Conservation (phyloP, 2,888 invertebrate genomes). For the Sarcophaga rosellei region DNA sequence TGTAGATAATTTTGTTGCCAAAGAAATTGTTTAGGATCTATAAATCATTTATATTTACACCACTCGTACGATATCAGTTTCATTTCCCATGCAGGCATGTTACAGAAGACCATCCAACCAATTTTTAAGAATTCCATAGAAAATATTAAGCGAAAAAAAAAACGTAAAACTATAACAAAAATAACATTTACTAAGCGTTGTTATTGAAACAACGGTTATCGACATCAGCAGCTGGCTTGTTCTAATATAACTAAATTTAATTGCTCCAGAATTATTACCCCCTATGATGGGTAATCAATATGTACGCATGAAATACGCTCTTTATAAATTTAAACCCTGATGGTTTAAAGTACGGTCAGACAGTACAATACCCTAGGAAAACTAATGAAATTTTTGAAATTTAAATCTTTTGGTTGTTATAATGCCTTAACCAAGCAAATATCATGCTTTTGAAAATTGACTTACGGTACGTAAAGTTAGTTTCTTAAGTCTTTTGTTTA, state of each 20-base stretch:
- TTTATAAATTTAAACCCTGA: neutral
- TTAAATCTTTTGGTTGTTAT: too few species aligned
- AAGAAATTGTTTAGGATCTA: conserved; percentile 48
- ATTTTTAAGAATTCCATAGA: conserved; percentile 24
- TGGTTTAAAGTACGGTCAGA: neutral
- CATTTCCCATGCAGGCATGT: neutral
- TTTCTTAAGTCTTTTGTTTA: too few species aligned
- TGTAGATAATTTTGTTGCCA: conserved; percentile 57
- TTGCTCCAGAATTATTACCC: conserved; percentile 53
- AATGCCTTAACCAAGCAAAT: too few species aligned
- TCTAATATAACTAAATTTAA: conserved; percentile 47
- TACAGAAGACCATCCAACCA: conserved; percentile 55
- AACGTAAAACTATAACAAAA: neutral
- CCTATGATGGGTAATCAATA: conserved; percentile 58
- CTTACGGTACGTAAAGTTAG: too few species aligned
- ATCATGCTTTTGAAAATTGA: too few species aligned
- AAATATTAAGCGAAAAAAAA: neutral
- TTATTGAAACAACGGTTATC: conserved; percentile 55
- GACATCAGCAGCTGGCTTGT: conserved; percentile 28
- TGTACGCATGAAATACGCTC: neutral
- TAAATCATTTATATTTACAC: conserved; percentile 35
- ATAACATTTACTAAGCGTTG: conserved; percentile 40
- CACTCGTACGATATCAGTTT: neutral
- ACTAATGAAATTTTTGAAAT: too few species aligned
- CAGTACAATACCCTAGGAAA: neutral